Evolutionary conservation across 1,140 invertebrate genomes (phyloP).

Genomic region (Monochamus saltuarius): DNA sequence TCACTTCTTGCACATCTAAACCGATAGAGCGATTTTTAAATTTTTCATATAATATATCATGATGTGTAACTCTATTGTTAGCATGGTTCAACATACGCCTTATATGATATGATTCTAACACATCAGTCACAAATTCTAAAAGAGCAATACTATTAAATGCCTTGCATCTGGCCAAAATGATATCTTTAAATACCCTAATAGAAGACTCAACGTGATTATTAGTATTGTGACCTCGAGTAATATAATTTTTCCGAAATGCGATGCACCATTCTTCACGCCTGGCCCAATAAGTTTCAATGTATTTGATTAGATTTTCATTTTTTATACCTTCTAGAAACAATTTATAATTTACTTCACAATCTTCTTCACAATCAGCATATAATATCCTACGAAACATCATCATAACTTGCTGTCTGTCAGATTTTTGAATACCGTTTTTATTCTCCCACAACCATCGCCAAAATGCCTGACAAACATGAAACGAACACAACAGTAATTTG

Average conservation of each 20-base stretch:
- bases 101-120: constrained; percentile 25
- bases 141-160: constrained; percentile 18
- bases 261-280: constrained; percentile 17
- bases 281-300: no score
- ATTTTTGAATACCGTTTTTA: constrained; percentile 14
- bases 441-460: constrained; percentile 12
- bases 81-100: constrained; percentile 4
- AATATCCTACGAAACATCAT: constrained; percentile 10
- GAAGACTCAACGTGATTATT: constrained; percentile 22
- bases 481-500: constrained; percentile 5
- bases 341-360: no score
- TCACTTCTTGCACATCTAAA: constrained; percentile 2
- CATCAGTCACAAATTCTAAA: constrained; percentile 8
- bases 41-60: constrained; percentile 16
- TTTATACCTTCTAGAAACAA: no score
- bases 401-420: constrained; percentile 8
- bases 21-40: not conserved
- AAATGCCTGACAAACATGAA: no score
- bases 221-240: constrained; percentile 17
- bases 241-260: constrained; percentile 12
- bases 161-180: constrained; percentile 19
- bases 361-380: constrained; percentile 16
- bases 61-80: constrained; percentile 11
- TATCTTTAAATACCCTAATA: constrained; percentile 23
- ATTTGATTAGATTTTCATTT: no score